Evolutionary conservation across 2,888 invertebrate genomes (phyloP).

Genomic region (Drosophila acutilabella): DNA sequence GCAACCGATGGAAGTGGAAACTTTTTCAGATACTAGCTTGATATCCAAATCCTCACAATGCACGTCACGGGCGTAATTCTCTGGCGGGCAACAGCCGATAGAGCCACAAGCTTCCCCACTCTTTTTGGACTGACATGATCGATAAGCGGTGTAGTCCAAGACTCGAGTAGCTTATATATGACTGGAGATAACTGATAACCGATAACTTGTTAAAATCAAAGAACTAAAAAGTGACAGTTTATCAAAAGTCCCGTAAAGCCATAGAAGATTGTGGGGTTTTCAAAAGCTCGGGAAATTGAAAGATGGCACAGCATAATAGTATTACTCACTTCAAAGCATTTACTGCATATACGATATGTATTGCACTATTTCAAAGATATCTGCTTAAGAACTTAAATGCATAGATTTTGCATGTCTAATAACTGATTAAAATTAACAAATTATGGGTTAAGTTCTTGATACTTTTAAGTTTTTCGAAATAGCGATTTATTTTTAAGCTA

Average conservation of each 20-base stretch:
- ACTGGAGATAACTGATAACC: slow-evolving; percentile 44
- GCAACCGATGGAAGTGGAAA: slow-evolving; percentile 35
- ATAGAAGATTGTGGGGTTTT: slow-evolving; percentile 10
- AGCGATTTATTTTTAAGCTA: neutral
- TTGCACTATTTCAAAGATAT: slow-evolving; percentile 14
- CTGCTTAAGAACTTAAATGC: slow-evolving; percentile 7
- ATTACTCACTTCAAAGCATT: slow-evolving; percentile 15
- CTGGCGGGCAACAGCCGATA: slow-evolving; percentile 36
- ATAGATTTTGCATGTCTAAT: slow-evolving; percentile 3
- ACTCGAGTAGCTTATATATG: slow-evolving; percentile 49
- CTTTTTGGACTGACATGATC: slow-evolving; percentile 29
- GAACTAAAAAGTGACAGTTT: slow-evolving; percentile 52
- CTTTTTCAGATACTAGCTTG: slow-evolving; percentile 45
- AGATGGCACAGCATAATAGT: slow-evolving; percentile 3
- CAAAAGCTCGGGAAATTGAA: neutral
- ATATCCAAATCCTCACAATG: slow-evolving; percentile 60
- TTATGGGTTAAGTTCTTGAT: neutral
- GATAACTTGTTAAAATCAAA: too few species aligned
- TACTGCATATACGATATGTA: slow-evolving; percentile 7
- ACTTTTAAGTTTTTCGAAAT: neutral
- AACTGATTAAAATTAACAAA: neutral
- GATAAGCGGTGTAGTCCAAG: slow-evolving; percentile 65
- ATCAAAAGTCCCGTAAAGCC: slow-evolving; percentile 44
- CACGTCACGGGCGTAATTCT: slow-evolving; percentile 28
- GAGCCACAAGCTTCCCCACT: slow-evolving; percentile 17